Conservation (phyloP, 2,797 vertebrate species). For the Coregonus suidteri region DNA sequence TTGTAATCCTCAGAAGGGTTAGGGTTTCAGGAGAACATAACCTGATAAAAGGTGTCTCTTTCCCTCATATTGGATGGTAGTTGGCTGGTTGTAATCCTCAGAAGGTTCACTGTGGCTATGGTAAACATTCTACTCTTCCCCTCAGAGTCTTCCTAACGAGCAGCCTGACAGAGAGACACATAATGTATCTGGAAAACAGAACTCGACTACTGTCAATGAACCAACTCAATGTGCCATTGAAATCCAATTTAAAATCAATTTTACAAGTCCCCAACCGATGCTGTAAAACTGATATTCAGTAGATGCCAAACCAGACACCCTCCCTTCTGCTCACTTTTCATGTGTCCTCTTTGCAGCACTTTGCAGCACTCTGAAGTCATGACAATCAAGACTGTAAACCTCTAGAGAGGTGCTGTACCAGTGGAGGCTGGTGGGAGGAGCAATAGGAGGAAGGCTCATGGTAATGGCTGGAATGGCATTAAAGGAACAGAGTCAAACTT, state of each 20-base stretch:
- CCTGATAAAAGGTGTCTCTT: slow-evolving; percentile 41
- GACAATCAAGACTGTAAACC: neutral
- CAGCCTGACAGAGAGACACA: slow-evolving; percentile 71
- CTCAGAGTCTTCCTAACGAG: slow-evolving; percentile 34
- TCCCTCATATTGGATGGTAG: slow-evolving; percentile 55
- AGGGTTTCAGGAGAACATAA: neutral
- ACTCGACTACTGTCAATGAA: slow-evolving; percentile 73
- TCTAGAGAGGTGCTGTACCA: neutral
- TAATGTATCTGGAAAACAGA: slow-evolving; percentile 78
- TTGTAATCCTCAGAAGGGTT: slow-evolving; percentile 62
- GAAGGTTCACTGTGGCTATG: slow-evolving; percentile 68
- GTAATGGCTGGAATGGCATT: too few species aligned
- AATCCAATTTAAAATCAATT: slow-evolving; percentile 71
- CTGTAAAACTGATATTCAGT: slow-evolving; percentile 42
- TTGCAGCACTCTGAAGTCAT: too few species aligned
- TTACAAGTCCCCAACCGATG: slow-evolving; percentile 37
- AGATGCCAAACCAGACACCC: neutral
- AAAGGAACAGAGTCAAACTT: too few species aligned
- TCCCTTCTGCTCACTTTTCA: too few species aligned
- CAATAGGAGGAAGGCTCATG: too few species aligned
- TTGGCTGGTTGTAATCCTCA: slow-evolving; percentile 62
- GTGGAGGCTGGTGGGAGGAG: too few species aligned
- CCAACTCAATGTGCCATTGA: slow-evolving; percentile 69
- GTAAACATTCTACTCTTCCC: slow-evolving; percentile 70
- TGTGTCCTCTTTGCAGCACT: too few species aligned